Conservation (phyloP, 2,797 vertebrate species). For the Sciurus carolinensis region DNA sequence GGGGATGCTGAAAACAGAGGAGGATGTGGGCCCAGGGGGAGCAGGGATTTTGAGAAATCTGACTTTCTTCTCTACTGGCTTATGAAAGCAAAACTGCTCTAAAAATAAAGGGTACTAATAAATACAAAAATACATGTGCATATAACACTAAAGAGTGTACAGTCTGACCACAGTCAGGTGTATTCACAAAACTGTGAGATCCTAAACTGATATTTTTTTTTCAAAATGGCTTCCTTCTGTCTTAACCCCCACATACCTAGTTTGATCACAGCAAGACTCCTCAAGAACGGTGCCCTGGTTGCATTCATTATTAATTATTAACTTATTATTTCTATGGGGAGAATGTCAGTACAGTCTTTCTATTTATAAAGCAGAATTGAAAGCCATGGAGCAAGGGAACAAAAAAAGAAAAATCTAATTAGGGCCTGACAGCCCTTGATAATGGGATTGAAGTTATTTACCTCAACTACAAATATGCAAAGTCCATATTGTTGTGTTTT, state of each 20-base stretch:
- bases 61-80: neutral
- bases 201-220: neutral
- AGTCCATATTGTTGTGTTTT: neutral
- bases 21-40: rapidly evolving
- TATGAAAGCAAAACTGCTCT: neutral
- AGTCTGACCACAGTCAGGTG: neutral
- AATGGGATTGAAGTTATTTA: conserved; percentile 68
- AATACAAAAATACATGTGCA: neutral
- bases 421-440: conserved; percentile 60
- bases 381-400: conserved; percentile 21
- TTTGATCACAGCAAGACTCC: neutral
- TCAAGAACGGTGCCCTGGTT: neutral
- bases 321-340: conserved; percentile 45
- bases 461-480: conserved; percentile 4
- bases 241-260: neutral
- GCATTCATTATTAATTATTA: conserved; percentile 70
- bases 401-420: conserved; percentile 58
- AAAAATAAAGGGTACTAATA: neutral
- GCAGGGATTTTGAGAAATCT: rapidly evolving
- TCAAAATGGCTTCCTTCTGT: neutral
- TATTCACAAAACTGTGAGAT: neutral
- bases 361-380: conserved; percentile 71
- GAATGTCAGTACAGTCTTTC: neutral
- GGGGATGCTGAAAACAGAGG: rapidly evolving
- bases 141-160: neutral